A percentile compares a stretch with the other conserved stretches of the same genome.
Conservation (phyloP, 2,888 invertebrate genomes). For the Encarsia formosa region DNA sequence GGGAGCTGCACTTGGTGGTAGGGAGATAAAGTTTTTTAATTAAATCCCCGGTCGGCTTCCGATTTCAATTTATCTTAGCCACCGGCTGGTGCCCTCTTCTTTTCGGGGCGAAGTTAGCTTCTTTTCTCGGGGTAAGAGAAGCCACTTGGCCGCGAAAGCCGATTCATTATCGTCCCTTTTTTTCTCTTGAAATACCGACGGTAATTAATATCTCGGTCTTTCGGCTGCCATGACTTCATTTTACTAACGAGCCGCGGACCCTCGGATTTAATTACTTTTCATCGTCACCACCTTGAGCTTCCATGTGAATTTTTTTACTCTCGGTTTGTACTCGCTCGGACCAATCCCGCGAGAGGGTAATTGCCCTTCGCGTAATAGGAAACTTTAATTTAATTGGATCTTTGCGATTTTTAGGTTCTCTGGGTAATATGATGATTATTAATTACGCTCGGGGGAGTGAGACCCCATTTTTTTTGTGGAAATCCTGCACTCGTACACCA, state of each 20-base stretch:
- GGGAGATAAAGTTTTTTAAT: slow-evolving; percentile 45
- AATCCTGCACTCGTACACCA: too few species aligned
- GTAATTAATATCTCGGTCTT: slow-evolving; percentile 1
- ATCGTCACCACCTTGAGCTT: slow-evolving; percentile 5
- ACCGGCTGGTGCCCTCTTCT: neutral
- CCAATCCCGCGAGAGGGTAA: neutral
- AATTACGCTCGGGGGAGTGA: too few species aligned
- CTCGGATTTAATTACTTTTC: slow-evolving; percentile 19
- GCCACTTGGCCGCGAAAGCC: slow-evolving; percentile 5
- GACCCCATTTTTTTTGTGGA: too few species aligned
- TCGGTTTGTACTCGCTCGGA: slow-evolving; percentile 9
- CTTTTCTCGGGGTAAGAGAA: too few species aligned
- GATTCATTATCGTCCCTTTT: slow-evolving; percentile 1
- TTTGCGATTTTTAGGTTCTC: too few species aligned
- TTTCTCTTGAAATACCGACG: neutral
- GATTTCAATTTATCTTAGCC: slow-evolving; percentile 46
- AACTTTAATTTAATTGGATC: too few species aligned
- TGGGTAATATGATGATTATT: too few species aligned
- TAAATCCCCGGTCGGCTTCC: slow-evolving; percentile 43
- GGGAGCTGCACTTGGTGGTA: too few species aligned
- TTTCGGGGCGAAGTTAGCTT: neutral
- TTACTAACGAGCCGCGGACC: slow-evolving; percentile 10
- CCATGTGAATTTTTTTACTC: slow-evolving; percentile 18
- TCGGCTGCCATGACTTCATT: neutral
- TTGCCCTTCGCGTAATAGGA: neutral